Conservation (phyloP, 2,113 vertebrate species). For the Pachypanchax playfairii region DNA sequence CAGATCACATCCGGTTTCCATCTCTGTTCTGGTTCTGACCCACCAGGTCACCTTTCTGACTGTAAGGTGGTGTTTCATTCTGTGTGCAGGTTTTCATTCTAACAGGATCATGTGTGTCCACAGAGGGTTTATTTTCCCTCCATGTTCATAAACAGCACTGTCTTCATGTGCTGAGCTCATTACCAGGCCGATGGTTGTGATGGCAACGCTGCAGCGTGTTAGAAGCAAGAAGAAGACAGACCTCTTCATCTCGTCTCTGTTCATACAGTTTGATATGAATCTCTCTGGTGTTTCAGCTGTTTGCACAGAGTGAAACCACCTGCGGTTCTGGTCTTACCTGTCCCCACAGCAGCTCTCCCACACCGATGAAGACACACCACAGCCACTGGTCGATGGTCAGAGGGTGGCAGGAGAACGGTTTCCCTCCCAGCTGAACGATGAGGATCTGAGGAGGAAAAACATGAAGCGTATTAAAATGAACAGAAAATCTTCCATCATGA, state of each 20-base stretch:
- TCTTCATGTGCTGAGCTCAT: conserved; percentile 69
- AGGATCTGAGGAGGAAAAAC: conserved; percentile 82
- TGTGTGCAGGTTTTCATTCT: conserved; percentile 9
- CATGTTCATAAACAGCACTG: conserved; percentile 50
- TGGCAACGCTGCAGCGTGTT: conserved; percentile 50
- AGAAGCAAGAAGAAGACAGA: no score
- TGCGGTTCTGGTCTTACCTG: conserved; percentile 84
- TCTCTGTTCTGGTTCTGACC: no score
- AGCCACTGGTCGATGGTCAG: conserved; percentile 94
- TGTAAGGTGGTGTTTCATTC: no score
- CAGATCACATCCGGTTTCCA: no score
- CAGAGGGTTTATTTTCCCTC: conserved; percentile 54
- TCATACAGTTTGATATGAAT: no score
- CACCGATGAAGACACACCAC: conserved; percentile 96
- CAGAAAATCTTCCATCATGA: no score
- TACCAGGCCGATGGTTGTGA: conserved; percentile 64
- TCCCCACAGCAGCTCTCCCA: conserved; percentile 96
- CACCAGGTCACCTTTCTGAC: no score
- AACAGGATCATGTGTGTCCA: conserved; percentile 8
- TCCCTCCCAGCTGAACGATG: conserved; percentile 96
- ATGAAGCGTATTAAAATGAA: no score
- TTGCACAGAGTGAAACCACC: no score
- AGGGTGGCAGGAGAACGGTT: conserved; percentile 92
- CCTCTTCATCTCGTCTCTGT: no score
- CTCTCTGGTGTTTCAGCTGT: no score